Conservation (phyloP, 2,797 vertebrate species). For the Bradypus variegatus region DNA sequence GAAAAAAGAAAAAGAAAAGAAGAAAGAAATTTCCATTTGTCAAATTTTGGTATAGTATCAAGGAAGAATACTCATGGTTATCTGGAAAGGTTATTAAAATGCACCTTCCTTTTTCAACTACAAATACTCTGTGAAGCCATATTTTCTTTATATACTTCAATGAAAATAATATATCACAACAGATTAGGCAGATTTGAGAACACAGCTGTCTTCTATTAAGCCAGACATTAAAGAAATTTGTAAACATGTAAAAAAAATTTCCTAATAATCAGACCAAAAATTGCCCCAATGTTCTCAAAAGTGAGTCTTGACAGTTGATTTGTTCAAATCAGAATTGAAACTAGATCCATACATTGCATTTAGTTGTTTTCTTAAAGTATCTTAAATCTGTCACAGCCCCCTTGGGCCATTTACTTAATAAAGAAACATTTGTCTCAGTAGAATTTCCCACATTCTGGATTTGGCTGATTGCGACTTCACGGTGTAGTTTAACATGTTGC, state of each 20-base stretch:
- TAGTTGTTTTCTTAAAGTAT: not conserved
- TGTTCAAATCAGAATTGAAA: conserved; percentile 11
- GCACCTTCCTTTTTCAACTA: too few relatives aligned
- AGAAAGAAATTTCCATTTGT: too few relatives aligned
- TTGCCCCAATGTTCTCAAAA: not conserved
- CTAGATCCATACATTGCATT: not conserved
- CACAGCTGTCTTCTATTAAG: too few relatives aligned
- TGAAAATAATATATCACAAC: too few relatives aligned
- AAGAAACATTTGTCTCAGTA: not conserved
- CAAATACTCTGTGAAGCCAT: too few relatives aligned
- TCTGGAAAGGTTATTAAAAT: too few relatives aligned
- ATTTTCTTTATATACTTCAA: too few relatives aligned
- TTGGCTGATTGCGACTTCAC: not conserved
- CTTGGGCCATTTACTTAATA: not conserved
- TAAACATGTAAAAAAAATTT: not conserved
- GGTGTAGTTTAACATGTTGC: not conserved
- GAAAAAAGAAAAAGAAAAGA: too few relatives aligned
- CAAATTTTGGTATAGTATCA: too few relatives aligned
- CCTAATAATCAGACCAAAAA: not conserved
- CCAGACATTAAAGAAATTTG: too few relatives aligned
- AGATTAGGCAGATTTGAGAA: too few relatives aligned
- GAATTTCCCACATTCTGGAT: not conserved
- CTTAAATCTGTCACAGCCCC: not conserved
- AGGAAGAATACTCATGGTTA: too few relatives aligned
- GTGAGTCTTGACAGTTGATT: not conserved